A percentile compares a stretch with the other conserved stretches of the same genome.
These are phyloP conservation scores for Microtus obscurus DNA, from an alignment of 2,797 vertebrate species.

Conservation along the genomic window DNA sequence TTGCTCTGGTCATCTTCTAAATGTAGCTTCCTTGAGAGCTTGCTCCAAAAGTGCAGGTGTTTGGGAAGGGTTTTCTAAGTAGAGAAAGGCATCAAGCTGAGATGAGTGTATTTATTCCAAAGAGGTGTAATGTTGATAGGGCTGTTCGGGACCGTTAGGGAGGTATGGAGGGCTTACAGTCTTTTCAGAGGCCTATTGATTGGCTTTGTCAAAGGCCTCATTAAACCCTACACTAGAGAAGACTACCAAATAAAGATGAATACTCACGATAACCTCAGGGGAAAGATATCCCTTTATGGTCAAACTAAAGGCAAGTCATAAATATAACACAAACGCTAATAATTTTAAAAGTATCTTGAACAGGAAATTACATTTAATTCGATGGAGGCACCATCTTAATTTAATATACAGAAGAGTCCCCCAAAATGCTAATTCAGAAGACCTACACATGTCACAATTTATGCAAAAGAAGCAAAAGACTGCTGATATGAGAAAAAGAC, in stretches of 20 bases:
- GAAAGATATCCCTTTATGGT: not conserved
- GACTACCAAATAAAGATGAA: constrained; percentile 21
- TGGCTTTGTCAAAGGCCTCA: not conserved
- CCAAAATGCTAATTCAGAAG: not conserved
- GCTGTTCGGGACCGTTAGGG: too few relatives aligned
- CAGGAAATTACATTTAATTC: constrained; percentile 7
- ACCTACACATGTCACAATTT: not conserved
- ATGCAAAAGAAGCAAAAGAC: not conserved
- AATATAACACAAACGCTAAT: constrained; percentile 28
- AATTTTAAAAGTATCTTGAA: constrained; percentile 3
- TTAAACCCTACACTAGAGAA: not conserved
- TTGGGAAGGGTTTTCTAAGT: not conserved
- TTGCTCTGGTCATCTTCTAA: not conserved
- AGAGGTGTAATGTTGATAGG: not conserved
- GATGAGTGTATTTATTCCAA: not conserved
- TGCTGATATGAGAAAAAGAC: constrained; percentile 23
- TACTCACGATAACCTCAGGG: constrained; percentile 38
- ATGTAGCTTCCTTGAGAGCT: not conserved
- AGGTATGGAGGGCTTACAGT: fast-evolving
- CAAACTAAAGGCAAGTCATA: not conserved
- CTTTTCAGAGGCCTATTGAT: not conserved
- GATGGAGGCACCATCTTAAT: not conserved
- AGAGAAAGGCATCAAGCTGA: not conserved
- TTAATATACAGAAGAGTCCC: not conserved
- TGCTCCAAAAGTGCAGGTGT: not conserved